phyloP scores from a whole-genome alignment of 2,797 vertebrate species.

The Cyprinodon diabolis region DNA sequence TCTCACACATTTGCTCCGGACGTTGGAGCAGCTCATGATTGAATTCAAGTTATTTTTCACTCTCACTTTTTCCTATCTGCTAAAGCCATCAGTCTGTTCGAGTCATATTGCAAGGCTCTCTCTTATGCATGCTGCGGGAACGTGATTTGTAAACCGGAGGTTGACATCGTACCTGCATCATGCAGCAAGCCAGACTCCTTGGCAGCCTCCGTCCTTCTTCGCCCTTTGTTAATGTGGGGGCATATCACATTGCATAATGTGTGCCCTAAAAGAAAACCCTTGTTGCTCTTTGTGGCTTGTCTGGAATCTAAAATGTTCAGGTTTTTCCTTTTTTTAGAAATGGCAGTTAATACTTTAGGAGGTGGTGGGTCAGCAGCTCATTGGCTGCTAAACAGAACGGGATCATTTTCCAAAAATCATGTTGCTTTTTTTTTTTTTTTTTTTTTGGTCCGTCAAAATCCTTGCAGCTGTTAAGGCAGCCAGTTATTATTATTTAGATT shows the following conservation, averaged over 20 bases:
- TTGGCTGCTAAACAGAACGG: neutral
- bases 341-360: conserved; percentile 3
- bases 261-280: conserved; percentile 57
- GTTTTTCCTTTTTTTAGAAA: conserved; percentile 24
- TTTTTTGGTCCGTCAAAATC: too few relatives aligned
- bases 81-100: conserved; percentile 5
- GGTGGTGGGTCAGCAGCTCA: neutral
- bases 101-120: conserved; percentile 13
- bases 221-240: conserved; percentile 65
- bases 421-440: too few relatives aligned
- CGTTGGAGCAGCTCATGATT: conserved; percentile 52
- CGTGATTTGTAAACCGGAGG: conserved; percentile 42
- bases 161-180: conserved; percentile 41
- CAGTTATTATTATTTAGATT: too few relatives aligned
- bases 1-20: conserved; percentile 70
- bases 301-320: conserved; percentile 32
- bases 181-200: conserved; percentile 32
- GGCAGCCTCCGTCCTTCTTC: conserved; percentile 58
- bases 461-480: too few relatives aligned
- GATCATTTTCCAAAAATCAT: neutral
- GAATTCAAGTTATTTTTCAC: conserved; percentile 51
- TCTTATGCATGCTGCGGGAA: conserved; percentile 25
- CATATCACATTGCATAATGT: conserved; percentile 71
- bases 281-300: conserved; percentile 35
- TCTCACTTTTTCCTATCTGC: conserved; percentile 23